phyloP scores from a whole-genome alignment of 2,888 invertebrate genomes.

The Teleogryllus oceanicus region DNA sequence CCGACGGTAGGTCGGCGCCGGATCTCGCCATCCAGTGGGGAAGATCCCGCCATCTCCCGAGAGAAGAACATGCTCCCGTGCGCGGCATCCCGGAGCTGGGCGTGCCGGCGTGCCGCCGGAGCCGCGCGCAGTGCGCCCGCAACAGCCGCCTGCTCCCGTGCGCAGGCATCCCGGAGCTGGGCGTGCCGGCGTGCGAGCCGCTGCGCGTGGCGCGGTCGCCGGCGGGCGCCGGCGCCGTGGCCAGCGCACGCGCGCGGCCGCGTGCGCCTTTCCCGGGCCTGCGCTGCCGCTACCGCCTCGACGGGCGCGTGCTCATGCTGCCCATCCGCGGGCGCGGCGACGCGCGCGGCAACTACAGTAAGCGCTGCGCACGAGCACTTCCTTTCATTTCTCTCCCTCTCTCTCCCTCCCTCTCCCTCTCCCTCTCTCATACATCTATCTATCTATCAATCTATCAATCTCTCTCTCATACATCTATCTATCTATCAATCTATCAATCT shows the following conservation, averaged over 20 bases:
- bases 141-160: constrained; percentile 51
- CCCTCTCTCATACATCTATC: too few relatives aligned
- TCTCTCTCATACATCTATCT: too few relatives aligned
- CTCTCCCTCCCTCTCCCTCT: too few relatives aligned
- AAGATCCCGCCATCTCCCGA: too few relatives aligned
- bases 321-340: constrained; percentile 67
- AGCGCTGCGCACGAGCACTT: constrained; percentile 44
- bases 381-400: too few relatives aligned
- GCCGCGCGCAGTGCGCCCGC: constrained; percentile 48
- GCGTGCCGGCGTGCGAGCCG: constrained; percentile 69
- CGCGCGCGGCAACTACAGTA: constrained; percentile 67
- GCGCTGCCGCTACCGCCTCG: constrained; percentile 62
- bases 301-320: constrained; percentile 69
- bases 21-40: too few relatives aligned
- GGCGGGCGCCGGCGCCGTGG: constrained; percentile 65
- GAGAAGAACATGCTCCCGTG: too few relatives aligned
- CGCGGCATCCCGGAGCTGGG: too few relatives aligned
- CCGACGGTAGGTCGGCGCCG: too few relatives aligned
- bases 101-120: too few relatives aligned
- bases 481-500: too few relatives aligned
- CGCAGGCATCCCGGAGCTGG: constrained; percentile 61
- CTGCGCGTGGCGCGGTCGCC: constrained; percentile 63
- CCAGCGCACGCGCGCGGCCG: constrained; percentile 55
- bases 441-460: too few relatives aligned
- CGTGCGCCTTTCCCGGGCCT: constrained; percentile 63